phyloP scores from a whole-genome alignment of 2,113 vertebrate species.

The Chroicocephalus ridibundus region DNA sequence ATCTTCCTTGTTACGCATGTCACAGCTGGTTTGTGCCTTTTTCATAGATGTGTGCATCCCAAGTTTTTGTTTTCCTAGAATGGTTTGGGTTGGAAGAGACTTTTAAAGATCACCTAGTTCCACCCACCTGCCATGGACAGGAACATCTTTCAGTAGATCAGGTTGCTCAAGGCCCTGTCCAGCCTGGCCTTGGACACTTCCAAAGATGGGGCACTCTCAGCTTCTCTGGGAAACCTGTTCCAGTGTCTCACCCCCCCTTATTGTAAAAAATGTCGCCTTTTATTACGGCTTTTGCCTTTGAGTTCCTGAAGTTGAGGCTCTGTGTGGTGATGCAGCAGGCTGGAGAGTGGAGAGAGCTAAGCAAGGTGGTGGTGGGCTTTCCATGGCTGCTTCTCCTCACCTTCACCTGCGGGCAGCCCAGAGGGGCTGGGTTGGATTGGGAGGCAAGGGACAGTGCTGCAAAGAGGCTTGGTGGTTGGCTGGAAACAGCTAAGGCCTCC shows the following conservation, averaged over 20 bases:
- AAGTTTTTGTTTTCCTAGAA: background rate
- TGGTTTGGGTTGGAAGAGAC: background rate
- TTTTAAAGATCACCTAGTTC: background rate
- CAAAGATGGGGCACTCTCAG: background rate
- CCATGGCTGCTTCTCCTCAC: background rate
- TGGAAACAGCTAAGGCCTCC: background rate
- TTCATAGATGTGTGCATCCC: background rate
- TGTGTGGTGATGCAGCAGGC: background rate
- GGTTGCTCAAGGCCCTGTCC: background rate
- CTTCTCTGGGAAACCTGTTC: background rate
- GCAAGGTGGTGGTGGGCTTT: background rate
- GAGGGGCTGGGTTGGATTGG: accelerated
- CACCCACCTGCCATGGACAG: background rate
- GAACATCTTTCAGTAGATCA: background rate
- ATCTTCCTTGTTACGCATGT: background rate
- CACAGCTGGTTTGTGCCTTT: background rate
- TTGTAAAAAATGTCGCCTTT: background rate
- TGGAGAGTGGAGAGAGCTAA: background rate
- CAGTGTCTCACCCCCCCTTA: background rate
- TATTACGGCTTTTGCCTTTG: background rate
- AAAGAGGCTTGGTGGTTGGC: background rate
- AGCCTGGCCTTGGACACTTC: background rate
- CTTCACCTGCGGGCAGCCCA: background rate
- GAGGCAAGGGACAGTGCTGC: background rate
- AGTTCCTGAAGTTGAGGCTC: background rate